These are phyloP conservation scores for Hippocampus kuda DNA, from an alignment of 2,797 vertebrate genomes.

Conservation along the genomic window DNA sequence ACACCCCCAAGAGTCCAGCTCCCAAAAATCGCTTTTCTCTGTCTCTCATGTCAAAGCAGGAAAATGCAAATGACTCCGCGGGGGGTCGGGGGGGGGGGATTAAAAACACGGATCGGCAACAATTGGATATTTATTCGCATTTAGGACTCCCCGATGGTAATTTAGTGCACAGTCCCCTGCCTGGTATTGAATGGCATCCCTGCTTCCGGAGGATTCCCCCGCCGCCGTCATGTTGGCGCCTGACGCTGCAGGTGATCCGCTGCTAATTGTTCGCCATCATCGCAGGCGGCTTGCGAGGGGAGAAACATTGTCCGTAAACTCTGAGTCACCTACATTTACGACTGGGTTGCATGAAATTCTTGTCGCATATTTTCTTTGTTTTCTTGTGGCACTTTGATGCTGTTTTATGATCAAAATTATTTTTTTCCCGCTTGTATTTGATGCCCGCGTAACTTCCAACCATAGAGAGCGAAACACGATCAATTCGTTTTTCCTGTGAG, in stretches of 20 bases:
- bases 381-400: neutral
- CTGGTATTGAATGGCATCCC: neutral
- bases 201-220: neutral
- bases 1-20: neutral
- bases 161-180: neutral
- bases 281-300: neutral
- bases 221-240: neutral
- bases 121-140: constrained; percentile 1
- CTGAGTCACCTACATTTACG: neutral
- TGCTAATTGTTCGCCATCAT: neutral
- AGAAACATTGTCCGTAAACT: neutral
- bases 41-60: neutral
- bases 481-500: too few relatives aligned
- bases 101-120: neutral
- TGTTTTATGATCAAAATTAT: neutral
- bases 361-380: neutral
- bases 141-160: neutral
- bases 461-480: neutral
- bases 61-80: neutral
- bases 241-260: neutral
- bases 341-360: too few relatives aligned
- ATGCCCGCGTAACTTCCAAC: neutral
- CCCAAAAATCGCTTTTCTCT: neutral
- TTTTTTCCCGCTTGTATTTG: neutral
- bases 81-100: neutral